phyloP scores from a whole-genome alignment of 1,140 invertebrate genomes.

The Antheraea pernyi region DNA sequence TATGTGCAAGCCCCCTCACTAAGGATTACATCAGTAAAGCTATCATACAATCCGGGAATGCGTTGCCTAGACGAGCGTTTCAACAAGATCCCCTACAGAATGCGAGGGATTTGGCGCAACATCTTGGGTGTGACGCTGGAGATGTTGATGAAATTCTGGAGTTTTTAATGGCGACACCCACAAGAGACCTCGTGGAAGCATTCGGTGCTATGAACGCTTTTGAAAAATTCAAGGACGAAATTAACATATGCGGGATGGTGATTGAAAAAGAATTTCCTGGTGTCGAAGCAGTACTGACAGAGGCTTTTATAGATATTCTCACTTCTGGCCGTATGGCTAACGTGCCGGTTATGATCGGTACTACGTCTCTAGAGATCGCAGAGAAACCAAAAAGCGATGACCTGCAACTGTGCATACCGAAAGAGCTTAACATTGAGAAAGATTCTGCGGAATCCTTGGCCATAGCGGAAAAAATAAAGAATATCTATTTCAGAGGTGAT shows the following conservation, averaged over 20 bases:
- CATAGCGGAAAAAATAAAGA: conserved; percentile 54
- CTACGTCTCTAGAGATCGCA: conserved; percentile 50
- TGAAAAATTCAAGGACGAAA: conserved; percentile 25
- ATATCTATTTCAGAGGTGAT: conserved; percentile 59
- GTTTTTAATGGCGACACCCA: conserved; percentile 53
- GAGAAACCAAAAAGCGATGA: conserved; percentile 46
- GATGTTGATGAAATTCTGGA: conserved; percentile 58
- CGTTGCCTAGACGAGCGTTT: conserved; percentile 81
- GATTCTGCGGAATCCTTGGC: conserved; percentile 50
- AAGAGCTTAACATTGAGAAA: conserved; percentile 50
- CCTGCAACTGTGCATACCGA: conserved; percentile 58
- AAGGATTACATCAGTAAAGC: conserved; percentile 81
- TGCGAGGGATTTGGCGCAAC: conserved; percentile 50
- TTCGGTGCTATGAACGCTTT: conserved; percentile 33
- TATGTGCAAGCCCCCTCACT: conserved; percentile 77
- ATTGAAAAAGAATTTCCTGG: conserved; percentile 67
- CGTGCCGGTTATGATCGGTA: conserved; percentile 65
- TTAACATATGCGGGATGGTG: conserved; percentile 44
- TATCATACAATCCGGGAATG: conserved; percentile 84
- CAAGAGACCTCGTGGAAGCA: conserved; percentile 57
- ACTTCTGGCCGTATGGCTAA: conserved; percentile 57
- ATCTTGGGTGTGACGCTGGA: conserved; percentile 52
- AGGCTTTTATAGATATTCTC: conserved; percentile 50
- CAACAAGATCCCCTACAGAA: conserved; percentile 61
- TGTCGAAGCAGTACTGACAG: conserved; percentile 56